Base-by-base conservation (phyloP, 2,797 vertebrate genomes). In the Rhabdomys pumilio region DNA sequence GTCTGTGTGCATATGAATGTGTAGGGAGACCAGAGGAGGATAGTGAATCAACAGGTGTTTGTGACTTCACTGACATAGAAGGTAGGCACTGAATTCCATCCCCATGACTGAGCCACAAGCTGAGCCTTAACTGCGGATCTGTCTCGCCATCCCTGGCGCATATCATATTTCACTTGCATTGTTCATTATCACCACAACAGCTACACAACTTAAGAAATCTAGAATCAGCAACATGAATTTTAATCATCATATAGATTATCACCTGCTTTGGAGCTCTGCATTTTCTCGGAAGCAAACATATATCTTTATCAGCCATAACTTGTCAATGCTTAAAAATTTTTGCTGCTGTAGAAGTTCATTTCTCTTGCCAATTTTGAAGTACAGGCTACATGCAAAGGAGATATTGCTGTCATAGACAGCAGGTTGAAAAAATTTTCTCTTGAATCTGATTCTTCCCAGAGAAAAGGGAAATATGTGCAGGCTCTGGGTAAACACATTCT, bases 401-500 rank as follows among this genome's bases (percentile, higher is more conserved):
- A 20, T 47, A 76, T 76, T 65, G 44, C 92, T 86, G 84, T 47
- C 19, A 69, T 26, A 31, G 67, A 53, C 38, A 75, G 44, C 26
- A 17, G 1, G 57, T 24, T 85, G 44, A 96, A 82, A 53, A n/a
- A 72, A 38, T 38, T 53, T 24, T 31, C 38, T 19, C 41, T 72
- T 65, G 61, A 96, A 41, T 73, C 26, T 92, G 15, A 14, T 55
- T 96, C 59, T 91, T 97, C 29, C 26, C 22, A 31, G 61, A 94
- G 29, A 93, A 84, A 67, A 29, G 73, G 53, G 63, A 93, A 73
- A 59, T 29, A 26, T 77, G n/a, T 2, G 0, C 11, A 34, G 26
- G 15, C 8, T 77, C 4, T 92, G n/a, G 83, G 22, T 72, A 96
- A 95, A 94, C 57, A 50, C 6, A 34, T 73, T 89, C 82, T 65